These are phyloP conservation scores for human DNA, from an alignment of 2,113 vertebrate genomes.

Conservation along the genomic window DNA sequence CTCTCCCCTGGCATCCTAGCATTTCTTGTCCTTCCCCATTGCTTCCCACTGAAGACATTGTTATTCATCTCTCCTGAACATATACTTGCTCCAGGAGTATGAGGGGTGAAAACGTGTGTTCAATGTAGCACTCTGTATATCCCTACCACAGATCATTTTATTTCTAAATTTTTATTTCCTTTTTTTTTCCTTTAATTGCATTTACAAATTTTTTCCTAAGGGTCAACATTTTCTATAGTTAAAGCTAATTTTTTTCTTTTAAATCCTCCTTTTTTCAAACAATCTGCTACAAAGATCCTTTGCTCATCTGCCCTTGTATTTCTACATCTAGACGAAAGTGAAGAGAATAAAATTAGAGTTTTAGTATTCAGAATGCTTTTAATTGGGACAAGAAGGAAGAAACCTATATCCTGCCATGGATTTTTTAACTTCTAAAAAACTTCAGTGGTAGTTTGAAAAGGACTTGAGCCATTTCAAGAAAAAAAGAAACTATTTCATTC, in stretches of 20 bases:
- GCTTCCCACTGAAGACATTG: background rate
- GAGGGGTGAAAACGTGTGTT: background rate
- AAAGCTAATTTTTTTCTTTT: background rate
- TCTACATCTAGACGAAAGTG: background rate
- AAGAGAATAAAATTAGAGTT: background rate
- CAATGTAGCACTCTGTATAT: background rate
- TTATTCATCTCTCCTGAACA: background rate
- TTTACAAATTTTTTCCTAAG: background rate
- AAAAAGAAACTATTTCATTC: background rate
- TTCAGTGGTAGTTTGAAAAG: background rate
- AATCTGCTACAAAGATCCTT: background rate
- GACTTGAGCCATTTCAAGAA: background rate
- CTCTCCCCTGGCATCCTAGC: background rate
- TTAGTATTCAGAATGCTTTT: constrained; percentile 6
- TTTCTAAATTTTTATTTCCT: background rate
- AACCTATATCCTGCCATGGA: background rate
- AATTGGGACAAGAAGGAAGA: constrained; percentile 54
- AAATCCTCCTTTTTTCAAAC: background rate
- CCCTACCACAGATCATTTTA: background rate
- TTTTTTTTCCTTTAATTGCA: background rate
- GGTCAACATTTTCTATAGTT: background rate
- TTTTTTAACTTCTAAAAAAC: background rate
- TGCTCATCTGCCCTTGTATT: background rate
- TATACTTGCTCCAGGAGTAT: background rate
- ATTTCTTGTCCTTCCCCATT: background rate